Percentiles rank a stretch among this genome's conserved stretches.
Conservation (phyloP, 1,140 invertebrate genomes). For the Campoletis sonorensis region DNA sequence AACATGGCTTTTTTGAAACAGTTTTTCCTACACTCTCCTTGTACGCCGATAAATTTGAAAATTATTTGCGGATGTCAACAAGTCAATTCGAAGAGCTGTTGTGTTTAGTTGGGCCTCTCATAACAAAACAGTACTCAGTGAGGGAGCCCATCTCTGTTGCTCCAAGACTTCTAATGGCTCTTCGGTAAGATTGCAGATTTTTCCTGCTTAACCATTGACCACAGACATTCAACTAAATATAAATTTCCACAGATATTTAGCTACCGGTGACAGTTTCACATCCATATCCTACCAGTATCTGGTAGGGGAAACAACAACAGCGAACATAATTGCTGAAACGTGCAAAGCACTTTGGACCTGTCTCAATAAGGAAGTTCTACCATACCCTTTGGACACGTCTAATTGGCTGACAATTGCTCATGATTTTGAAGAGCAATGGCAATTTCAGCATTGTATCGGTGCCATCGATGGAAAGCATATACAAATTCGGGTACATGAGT, state of each 20-base stretch:
- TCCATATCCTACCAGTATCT: slow-evolving; percentile 42
- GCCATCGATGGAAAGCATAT: too few species aligned
- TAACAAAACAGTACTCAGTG: slow-evolving; percentile 31
- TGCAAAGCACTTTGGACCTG: slow-evolving; percentile 38
- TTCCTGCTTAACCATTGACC: neutral
- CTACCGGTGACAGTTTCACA: slow-evolving; percentile 36
- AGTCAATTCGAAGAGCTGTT: slow-evolving; percentile 43
- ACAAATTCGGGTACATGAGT: too few species aligned
- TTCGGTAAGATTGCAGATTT: neutral
- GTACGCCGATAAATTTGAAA: slow-evolving; percentile 36
- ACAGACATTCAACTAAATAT: slow-evolving; percentile 8
- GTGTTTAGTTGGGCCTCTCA: slow-evolving; percentile 33
- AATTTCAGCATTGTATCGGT: slow-evolving; percentile 53
- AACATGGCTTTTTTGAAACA: slow-evolving; percentile 42
- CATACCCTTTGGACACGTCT: slow-evolving; percentile 19
- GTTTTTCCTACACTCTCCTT: slow-evolving; percentile 41
- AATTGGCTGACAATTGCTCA: slow-evolving; percentile 52
- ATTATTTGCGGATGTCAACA: slow-evolving; percentile 44
- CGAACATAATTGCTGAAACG: slow-evolving; percentile 44
- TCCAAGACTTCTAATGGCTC: slow-evolving; percentile 6
- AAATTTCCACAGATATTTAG: slow-evolving; percentile 45
- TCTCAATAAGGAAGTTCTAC: slow-evolving; percentile 25
- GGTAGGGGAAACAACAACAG: slow-evolving; percentile 15
- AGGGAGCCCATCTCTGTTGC: slow-evolving; percentile 37
- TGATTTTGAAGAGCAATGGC: slow-evolving; percentile 52